phyloP scores from a whole-genome alignment of 2,113 vertebrate genomes.

The Sinocyclocheilus rhinocerous region DNA sequence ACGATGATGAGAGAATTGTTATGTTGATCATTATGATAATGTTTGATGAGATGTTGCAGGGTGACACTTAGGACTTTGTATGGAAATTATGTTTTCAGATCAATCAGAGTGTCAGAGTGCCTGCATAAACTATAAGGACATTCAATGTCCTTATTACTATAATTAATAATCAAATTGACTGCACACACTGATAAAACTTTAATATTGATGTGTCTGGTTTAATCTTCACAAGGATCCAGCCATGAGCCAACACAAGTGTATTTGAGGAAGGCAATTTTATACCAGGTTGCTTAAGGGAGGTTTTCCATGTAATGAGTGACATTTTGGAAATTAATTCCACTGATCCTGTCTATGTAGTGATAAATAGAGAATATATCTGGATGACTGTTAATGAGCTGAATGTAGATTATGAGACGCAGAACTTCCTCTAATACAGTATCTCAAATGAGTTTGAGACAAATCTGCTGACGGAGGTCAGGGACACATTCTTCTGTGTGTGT shows the following conservation, averaged over 20 bases:
- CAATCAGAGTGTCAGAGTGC: no score
- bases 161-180: background rate
- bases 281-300: background rate
- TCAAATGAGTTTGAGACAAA: background rate
- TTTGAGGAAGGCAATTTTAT: background rate
- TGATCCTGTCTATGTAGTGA: background rate
- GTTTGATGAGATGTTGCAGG: no score
- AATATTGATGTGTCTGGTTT: background rate
- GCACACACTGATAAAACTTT: background rate
- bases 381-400: background rate
- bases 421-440: background rate
- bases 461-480: background rate
- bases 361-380: background rate
- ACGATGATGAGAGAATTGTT: background rate
- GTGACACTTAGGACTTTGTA: background rate
- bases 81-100: background rate
- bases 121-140: background rate
- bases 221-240: background rate
- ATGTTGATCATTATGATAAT: background rate
- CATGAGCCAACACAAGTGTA: background rate
- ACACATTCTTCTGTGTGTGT: slow-evolving; percentile 18
- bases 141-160: background rate
- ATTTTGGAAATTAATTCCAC: background rate
- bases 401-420: background rate
- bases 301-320: background rate